Percentiles rank a stretch among this genome's conserved stretches.
These are phyloP conservation scores for Cardiocondyla obscurior DNA, from an alignment of 1,140 invertebrate species.

Conservation along the genomic window DNA sequence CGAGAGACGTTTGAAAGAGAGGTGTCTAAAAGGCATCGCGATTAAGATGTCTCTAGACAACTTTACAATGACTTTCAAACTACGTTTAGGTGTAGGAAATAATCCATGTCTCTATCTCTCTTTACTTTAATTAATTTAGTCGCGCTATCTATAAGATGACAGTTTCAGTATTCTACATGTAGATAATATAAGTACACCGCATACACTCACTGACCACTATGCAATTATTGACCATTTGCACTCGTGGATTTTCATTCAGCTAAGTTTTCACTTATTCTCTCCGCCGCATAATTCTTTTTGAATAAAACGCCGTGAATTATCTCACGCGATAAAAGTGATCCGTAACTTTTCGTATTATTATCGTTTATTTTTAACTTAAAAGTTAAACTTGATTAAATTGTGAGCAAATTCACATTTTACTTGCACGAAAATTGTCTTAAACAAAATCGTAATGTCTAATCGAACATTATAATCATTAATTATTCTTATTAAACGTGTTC, in stretches of 20 bases:
- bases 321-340: neutral
- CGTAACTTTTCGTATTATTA: neutral
- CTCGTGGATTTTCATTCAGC: conserved; percentile 7
- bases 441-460: neutral
- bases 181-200: neutral
- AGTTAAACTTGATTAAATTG: neutral
- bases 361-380: neutral
- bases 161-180: conserved; percentile 44
- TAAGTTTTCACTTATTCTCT: neutral
- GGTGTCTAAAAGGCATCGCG: neutral
- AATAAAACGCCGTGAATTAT: neutral
- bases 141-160: conserved; percentile 28
- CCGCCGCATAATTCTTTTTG: neutral
- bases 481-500: neutral
- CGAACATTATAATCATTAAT: neutral
- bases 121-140: conserved; percentile 8
- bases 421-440: neutral
- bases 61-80: conserved; percentile 11
- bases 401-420: neutral
- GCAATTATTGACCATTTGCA: conserved; percentile 33
- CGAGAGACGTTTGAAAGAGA: conserved; percentile 2
- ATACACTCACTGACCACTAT: conserved; percentile 29
- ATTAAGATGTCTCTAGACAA: neutral
- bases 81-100: neutral
- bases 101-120: neutral